Evolutionary conservation across 2,888 invertebrate genomes (phyloP).

Genomic region (Deilephila elpenor): DNA sequence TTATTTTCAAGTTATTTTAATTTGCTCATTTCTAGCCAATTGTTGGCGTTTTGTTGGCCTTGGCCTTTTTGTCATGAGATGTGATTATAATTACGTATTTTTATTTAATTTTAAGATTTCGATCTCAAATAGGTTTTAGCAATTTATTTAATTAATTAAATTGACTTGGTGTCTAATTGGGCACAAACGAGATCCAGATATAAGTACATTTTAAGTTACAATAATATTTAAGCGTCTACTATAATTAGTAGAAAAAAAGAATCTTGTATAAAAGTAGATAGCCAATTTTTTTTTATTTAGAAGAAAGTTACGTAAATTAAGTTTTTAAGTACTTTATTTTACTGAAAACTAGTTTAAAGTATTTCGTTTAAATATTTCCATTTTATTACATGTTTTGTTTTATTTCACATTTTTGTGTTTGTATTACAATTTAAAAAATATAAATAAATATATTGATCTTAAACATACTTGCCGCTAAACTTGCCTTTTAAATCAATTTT

Average conservation of each 20-base stretch:
- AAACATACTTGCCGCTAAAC: too few relatives aligned
- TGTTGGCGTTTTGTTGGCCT: background rate
- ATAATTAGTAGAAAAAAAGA: background rate
- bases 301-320: background rate
- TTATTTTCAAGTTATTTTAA: background rate
- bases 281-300: background rate
- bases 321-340: background rate
- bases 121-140: conserved; percentile 3
- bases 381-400: background rate
- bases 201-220: background rate
- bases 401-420: too few relatives aligned
- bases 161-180: background rate
- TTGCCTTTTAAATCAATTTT: too few relatives aligned
- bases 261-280: background rate
- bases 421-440: too few relatives aligned
- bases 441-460: too few relatives aligned
- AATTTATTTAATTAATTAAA: background rate
- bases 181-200: background rate
- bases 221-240: background rate
- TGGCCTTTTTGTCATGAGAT: background rate
- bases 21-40: background rate
- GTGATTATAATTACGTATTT: background rate
- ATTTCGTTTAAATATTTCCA: background rate
- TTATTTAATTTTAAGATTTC: background rate
- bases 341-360: conserved; percentile 27